A percentile compares a stretch with the other conserved stretches of the same genome.
Conservation (phyloP, 2,113 vertebrate genomes). For the Rhipidura dahli region DNA sequence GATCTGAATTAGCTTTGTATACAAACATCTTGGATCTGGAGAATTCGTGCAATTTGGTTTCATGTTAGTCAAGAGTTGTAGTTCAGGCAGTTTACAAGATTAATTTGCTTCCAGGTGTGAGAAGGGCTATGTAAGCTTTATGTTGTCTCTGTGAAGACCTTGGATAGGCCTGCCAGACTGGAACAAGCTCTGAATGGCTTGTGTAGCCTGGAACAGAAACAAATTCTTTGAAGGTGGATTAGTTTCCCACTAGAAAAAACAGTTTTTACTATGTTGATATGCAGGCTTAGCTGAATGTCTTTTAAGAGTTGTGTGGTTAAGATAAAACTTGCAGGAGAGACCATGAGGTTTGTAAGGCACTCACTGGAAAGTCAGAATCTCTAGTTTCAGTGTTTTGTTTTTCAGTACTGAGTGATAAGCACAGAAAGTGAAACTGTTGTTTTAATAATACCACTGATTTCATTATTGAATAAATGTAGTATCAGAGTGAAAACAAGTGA, state of each 20-base stretch:
- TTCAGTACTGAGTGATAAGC: background rate
- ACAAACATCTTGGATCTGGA: background rate
- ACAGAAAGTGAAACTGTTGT: background rate
- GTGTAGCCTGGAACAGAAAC: background rate
- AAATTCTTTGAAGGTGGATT: background rate
- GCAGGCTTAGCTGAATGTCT: background rate
- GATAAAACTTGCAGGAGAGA: background rate
- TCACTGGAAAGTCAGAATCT: background rate
- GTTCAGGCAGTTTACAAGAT: background rate
- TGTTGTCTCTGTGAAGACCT: background rate
- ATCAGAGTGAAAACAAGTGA: background rate
- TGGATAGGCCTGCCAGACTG: background rate
- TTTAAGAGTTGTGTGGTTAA: background rate
- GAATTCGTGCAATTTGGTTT: background rate
- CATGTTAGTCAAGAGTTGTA: background rate
- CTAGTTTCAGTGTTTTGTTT: background rate
- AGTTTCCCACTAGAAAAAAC: background rate
- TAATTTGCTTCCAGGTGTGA: background rate
- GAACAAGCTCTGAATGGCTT: background rate
- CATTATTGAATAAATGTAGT: background rate
- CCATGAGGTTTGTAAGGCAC: background rate
- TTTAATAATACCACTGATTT: background rate
- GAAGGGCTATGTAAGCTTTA: background rate
- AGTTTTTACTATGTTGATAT: background rate
- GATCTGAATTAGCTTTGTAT: background rate